Conservation (phyloP, 2,888 invertebrate genomes). For the Allygus modestus region DNA sequence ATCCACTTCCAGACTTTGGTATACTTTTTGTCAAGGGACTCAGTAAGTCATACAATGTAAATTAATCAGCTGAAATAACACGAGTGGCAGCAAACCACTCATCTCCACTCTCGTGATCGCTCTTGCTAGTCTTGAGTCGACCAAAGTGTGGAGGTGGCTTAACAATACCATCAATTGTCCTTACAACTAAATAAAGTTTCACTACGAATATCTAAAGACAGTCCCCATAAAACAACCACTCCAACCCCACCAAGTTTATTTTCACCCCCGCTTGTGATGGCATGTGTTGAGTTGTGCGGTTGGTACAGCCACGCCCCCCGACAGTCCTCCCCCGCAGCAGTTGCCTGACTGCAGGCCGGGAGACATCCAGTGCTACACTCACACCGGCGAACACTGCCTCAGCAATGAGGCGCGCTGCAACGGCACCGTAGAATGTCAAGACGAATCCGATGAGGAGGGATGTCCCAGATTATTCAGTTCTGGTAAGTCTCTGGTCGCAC, state of each 20-base stretch:
- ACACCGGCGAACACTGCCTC: constrained; percentile 80
- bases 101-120: too few relatives aligned
- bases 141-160: too few relatives aligned
- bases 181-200: too few relatives aligned
- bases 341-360: constrained; percentile 60
- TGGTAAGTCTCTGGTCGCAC: background rate
- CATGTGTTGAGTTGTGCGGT: constrained; percentile 36
- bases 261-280: background rate
- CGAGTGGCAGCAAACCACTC: too few relatives aligned
- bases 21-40: too few relatives aligned
- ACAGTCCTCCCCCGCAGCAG: background rate
- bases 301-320: background rate
- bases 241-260: background rate
- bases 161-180: too few relatives aligned
- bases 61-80: too few relatives aligned
- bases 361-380: constrained; percentile 70
- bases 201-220: too few relatives aligned
- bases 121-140: too few relatives aligned
- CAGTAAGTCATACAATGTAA: too few relatives aligned
- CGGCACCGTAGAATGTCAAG: constrained; percentile 78
- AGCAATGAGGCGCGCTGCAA: constrained; percentile 79
- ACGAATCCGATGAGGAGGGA: constrained; percentile 67
- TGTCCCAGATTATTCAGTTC: constrained; percentile 48
- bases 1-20: too few relatives aligned
- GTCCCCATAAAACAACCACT: constrained; percentile 45